A percentile compares a stretch with the other conserved stretches of the same genome.
These are phyloP conservation scores for Ceratitis capitata DNA, from an alignment of 1,140 invertebrate species.

Conservation along the genomic window DNA sequence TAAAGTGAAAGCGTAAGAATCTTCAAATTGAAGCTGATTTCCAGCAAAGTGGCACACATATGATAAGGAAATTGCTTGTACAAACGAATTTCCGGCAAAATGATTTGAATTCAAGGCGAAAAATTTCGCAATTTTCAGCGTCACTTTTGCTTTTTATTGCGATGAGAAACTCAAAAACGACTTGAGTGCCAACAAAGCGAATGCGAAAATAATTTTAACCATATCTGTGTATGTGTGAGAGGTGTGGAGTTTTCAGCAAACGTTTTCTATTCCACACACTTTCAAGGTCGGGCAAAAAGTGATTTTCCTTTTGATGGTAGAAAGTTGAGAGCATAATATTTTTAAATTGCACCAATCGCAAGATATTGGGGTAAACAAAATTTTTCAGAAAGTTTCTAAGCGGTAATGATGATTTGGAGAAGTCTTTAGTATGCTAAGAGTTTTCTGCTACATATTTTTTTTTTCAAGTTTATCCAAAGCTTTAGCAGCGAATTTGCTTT, in stretches of 20 bases:
- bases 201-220: neutral
- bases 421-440: slow-evolving; percentile 16
- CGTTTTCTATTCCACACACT: neutral
- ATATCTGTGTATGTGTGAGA: neutral
- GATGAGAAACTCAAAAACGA: neutral
- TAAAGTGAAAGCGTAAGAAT: too few species aligned
- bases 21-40: too few species aligned
- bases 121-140: neutral
- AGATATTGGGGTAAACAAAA: neutral
- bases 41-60: too few species aligned
- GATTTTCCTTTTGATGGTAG: neutral
- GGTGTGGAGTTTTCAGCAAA: neutral
- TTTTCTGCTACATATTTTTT: too few species aligned
- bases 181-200: neutral
- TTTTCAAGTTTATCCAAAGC: slow-evolving; percentile 5
- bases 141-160: neutral
- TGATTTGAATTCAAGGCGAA: neutral
- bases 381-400: neutral
- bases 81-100: neutral
- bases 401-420: neutral
- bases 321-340: neutral
- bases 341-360: neutral
- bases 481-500: neutral
- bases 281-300: neutral
- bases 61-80: neutral